Percentiles rank a stretch among this genome's conserved stretches.
These are phyloP conservation scores for Gymnoscelis rufifasciata DNA, from an alignment of 2,888 invertebrate species.

Conservation along the genomic window DNA sequence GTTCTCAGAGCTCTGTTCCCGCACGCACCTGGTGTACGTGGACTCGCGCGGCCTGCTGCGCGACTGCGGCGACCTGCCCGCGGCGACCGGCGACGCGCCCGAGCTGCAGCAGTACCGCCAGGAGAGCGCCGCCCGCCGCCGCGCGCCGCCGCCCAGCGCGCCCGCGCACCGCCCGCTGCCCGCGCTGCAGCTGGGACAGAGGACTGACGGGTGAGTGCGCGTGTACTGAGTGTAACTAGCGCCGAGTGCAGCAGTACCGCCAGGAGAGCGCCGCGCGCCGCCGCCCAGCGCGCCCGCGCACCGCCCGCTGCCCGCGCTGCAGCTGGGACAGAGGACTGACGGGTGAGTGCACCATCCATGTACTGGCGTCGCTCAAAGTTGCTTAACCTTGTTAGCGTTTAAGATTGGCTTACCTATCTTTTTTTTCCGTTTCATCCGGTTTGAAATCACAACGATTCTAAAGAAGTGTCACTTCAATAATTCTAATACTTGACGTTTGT, in stretches of 20 bases:
- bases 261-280: slow-evolving; percentile 54
- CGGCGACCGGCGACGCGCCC: slow-evolving; percentile 82
- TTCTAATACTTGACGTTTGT: not conserved
- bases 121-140: slow-evolving; percentile 49
- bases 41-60: slow-evolving; percentile 86
- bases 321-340: slow-evolving; percentile 13
- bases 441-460: too few relatives aligned
- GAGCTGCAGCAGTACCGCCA: slow-evolving; percentile 88
- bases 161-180: slow-evolving; percentile 84
- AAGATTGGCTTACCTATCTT: too few relatives aligned
- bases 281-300: slow-evolving; percentile 73
- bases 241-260: slow-evolving; percentile 88
- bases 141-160: slow-evolving; percentile 33
- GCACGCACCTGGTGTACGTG: slow-evolving; percentile 87
- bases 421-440: too few relatives aligned
- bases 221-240: not conserved
- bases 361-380: too few relatives aligned
- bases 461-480: too few relatives aligned
- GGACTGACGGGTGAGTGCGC: not conserved
- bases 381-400: too few relatives aligned
- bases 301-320: slow-evolving; percentile 80
- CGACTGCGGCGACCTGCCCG: slow-evolving; percentile 87
- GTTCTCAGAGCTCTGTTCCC: slow-evolving; percentile 71
- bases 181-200: slow-evolving; percentile 38
- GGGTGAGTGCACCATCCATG: not conserved